Evolutionary conservation across 1,140 invertebrate species (phyloP), one percentile per base, ranked within the genome.

Genomic region (Apis laboriosa): DNA sequence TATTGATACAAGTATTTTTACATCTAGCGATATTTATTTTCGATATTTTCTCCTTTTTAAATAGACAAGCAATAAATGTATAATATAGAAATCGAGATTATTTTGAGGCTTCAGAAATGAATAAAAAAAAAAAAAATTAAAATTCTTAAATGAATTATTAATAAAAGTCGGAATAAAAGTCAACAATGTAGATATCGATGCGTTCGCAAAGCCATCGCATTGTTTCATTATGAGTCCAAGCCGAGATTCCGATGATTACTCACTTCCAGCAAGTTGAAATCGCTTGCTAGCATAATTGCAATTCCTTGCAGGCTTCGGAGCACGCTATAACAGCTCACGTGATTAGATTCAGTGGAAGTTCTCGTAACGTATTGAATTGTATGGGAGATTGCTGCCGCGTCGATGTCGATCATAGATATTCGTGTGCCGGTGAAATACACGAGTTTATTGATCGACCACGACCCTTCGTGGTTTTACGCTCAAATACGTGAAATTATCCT

Each of bases 341-440:
- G 86, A 87, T 87, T 87, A 86, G 80, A 87, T 82, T 70, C 67
- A 49, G 58, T 72, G 61, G 58, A 43, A 84, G 85, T 87, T 87
- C 81, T 77, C 77, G 74, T 66, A 84, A 76, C 86, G 76, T 68
- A 87, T 86, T 61, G 85, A 67, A 79, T 73, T 83, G 73, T 83
- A 76, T 61, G 53, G 34, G 81, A 86, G 81, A 87, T 87, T 87
- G 84, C 75, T 77, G 61, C 77, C 77, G 75, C n/a, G 55, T 58
- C 34, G 77, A 86, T 86, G 63, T 58, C 84, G 85, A 87, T 84
- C 74, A 28, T 28, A 19, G 61, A 43, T 73, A 66, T 83, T 83
- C 75, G 24, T 76, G 51, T 60, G 56, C 67, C 79, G 17, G n/a
- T 43, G 63, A 76, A 76, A 56, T 34, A 28, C 5, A 15, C 63